Evolutionary conservation across 2,113 vertebrate genomes (phyloP), one percentile per base, ranked within the genome.

Genomic region (Pithys albifrons): DNA sequence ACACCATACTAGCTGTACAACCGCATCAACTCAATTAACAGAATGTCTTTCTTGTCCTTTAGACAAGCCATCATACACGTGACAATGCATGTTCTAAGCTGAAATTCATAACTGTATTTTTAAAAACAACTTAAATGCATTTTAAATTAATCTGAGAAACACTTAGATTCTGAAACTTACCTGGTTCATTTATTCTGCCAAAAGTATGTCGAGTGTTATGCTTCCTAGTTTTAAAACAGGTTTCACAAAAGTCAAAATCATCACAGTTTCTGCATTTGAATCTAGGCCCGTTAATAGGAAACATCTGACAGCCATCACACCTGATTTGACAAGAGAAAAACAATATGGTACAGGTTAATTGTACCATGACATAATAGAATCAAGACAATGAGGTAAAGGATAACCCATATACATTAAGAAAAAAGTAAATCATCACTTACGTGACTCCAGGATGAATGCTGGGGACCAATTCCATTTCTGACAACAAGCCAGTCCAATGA

Each of bases 241-340:
- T 99, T 96, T 99, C 99, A 90, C 99, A 99, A 55, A 99, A 99
- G 95, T 99, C 99, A 96, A 99, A 99, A 97, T 99, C 99, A 51
- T 99, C 99, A 77, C 99, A 99, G 89, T 99, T 99, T 87, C 99
- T 98, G 95, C 99, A 99, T 96, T 99, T 99, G 98, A 99, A 99
- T 90, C 99, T 97, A 76, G 99, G 98, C 12, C 99, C 99, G 43
- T 99, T 99, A 94, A 99, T 99, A 25, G 99, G 99, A 97, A 99
- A 99, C 98, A 99, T 99, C 93, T 99, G 99, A 94, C 99, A 99
- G 93, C 99, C 99, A 48, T 99, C 99, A 96, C 99, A 99, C 91
- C 99, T 99, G 91, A 91, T 83, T 88, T 54, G 73, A 78, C 62
- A 86, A 80, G 64, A 76, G 27, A 76, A 80, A 4, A n/a, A 83